A percentile compares a stretch with the other conserved stretches of the same genome.
These are phyloP conservation scores for Pteria penguin DNA, from an alignment of 2,888 invertebrate species.

Conservation along the genomic window DNA sequence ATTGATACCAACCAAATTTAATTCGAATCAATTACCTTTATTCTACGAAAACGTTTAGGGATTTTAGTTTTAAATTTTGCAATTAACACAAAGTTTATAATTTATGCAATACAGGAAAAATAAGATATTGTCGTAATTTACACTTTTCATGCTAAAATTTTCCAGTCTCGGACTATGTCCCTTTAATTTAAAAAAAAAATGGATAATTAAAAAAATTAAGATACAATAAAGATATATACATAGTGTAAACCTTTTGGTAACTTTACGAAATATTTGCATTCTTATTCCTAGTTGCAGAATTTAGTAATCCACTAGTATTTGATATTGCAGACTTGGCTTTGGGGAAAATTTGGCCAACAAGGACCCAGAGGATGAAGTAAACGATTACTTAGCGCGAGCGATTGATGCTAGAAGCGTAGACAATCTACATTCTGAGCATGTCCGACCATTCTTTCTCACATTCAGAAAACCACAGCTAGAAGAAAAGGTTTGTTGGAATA, in stretches of 20 bases:
- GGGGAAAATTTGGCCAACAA: conserved; percentile 83
- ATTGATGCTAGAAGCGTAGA: conserved; percentile 97
- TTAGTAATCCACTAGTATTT: conserved; percentile 82
- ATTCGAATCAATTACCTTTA: no score
- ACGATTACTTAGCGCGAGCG: conserved; percentile 96
- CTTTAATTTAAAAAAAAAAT: no score
- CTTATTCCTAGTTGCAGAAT: conserved; percentile 73
- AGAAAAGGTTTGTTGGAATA: conserved; percentile 86
- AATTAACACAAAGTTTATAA: no score
- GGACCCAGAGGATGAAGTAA: conserved; percentile 92
- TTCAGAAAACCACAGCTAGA: conserved; percentile 91
- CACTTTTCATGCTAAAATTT: no score
- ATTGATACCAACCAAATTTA: no score
- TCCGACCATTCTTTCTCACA: conserved; percentile 90
- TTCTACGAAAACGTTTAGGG: no score
- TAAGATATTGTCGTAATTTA: no score
- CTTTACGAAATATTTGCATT: conserved; percentile 58
- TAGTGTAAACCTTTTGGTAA: conserved; percentile 54
- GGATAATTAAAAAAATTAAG: no score
- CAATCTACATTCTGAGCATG: conserved; percentile 92
- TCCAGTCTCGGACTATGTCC: no score
- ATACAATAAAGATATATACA: background rate
- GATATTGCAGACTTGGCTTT: conserved; percentile 85
- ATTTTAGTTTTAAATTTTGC: no score
- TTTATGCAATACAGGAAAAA: no score